These are phyloP conservation scores for Atopsyche davidsoni DNA, from an alignment of 1,140 invertebrate genomes.

Conservation along the genomic window DNA sequence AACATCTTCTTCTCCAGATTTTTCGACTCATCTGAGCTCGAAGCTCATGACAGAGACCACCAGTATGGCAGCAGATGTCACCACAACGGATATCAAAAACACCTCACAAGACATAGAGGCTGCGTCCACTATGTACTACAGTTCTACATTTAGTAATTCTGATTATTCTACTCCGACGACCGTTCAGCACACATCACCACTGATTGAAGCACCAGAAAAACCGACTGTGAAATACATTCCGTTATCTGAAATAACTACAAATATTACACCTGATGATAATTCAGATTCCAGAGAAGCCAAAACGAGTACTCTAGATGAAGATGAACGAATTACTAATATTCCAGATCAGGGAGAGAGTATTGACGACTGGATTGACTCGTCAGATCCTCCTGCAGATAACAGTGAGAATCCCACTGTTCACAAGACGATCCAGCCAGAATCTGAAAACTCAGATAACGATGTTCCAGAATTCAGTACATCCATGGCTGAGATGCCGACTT, in stretches of 20 bases:
- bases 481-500: neutral
- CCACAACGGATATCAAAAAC: slow-evolving; percentile 15
- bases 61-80: neutral
- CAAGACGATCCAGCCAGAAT: slow-evolving; percentile 6
- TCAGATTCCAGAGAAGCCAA: slow-evolving; percentile 12
- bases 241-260: neutral
- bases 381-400: slow-evolving; percentile 11
- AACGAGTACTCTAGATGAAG: slow-evolving; percentile 6
- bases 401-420: slow-evolving; percentile 8
- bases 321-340: slow-evolving; percentile 1
- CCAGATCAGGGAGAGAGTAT: slow-evolving; percentile 9
- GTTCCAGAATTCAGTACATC: slow-evolving; percentile 4
- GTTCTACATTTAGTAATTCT: slow-evolving; percentile 10
- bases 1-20: too few species aligned
- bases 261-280: slow-evolving; percentile 18
- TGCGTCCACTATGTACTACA: slow-evolving; percentile 23
- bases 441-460: slow-evolving; percentile 18
- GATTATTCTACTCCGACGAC: slow-evolving; percentile 7
- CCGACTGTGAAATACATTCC: slow-evolving; percentile 3
- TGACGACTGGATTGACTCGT: slow-evolving; percentile 15
- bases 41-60: neutral
- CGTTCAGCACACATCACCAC: neutral
- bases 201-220: neutral
- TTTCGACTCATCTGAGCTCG: too few species aligned
- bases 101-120: slow-evolving; percentile 20